These are phyloP conservation scores for Cuculus canorus DNA, from an alignment of 2,797 vertebrate species.

Conservation along the genomic window DNA sequence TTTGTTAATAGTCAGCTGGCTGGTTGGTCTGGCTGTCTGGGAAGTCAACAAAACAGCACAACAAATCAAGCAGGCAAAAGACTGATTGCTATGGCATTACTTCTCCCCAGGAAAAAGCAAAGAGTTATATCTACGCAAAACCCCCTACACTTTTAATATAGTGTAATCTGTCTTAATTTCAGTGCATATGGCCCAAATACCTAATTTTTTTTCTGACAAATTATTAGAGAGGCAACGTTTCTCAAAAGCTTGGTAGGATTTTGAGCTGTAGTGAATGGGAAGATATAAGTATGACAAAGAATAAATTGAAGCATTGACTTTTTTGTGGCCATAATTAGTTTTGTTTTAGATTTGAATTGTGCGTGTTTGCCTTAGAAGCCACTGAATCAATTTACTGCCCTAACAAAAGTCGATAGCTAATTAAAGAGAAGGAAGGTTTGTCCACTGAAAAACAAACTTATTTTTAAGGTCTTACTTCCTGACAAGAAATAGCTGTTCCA, in stretches of 20 bases:
- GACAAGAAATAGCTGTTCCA: not conserved
- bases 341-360: not conserved
- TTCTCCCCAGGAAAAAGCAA: not conserved
- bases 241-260: not conserved
- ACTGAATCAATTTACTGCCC: not conserved
- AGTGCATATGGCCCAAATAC: not conserved
- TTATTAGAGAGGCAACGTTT: not conserved
- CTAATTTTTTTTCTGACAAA: not conserved
- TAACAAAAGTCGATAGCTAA: not conserved
- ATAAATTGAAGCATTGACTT: not conserved
- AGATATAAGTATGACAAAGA: not conserved
- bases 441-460: not conserved
- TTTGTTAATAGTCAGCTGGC: conserved; percentile 28
- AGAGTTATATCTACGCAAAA: not conserved
- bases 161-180: not conserved
- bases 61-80: not conserved
- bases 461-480: not conserved
- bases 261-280: not conserved
- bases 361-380: not conserved
- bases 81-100: not conserved
- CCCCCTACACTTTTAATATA: not conserved
- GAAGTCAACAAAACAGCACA: not conserved
- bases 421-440: not conserved
- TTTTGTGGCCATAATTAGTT: not conserved
- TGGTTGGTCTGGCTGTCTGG: not conserved